Percentiles rank a stretch among this genome's conserved stretches.
Evolutionary conservation across 2,113 vertebrate genomes (phyloP).

Genomic region (Murina feae): DNA sequence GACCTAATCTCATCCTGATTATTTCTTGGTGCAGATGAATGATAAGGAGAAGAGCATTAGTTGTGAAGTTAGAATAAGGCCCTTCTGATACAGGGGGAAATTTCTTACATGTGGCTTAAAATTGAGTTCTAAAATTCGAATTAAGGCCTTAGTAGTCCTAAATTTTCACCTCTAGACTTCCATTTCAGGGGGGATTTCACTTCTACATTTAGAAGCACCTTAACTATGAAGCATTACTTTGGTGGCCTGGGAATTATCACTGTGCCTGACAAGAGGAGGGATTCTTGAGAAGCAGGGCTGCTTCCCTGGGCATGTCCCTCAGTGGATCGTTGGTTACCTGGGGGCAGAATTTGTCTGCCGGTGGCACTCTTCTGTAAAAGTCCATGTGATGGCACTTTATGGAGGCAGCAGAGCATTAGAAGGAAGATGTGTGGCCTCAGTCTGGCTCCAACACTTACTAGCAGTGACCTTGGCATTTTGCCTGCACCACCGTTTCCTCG

Average conservation of each 20-base stretch:
- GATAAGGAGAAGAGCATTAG: neutral
- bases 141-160: neutral
- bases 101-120: neutral
- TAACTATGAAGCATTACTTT: neutral
- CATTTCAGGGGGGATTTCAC: neutral
- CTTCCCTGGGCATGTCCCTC: neutral
- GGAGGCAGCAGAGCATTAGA: neutral
- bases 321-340: neutral
- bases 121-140: neutral
- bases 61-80: neutral
- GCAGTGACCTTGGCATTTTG: neutral
- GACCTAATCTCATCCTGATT: neutral
- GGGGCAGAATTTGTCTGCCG: neutral
- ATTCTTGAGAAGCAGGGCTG: neutral
- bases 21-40: neutral
- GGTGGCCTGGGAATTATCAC: neutral
- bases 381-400: neutral
- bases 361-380: neutral
- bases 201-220: neutral
- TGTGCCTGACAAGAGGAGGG: neutral
- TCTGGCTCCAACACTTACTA: neutral
- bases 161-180: neutral
- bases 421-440: neutral
- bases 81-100: neutral
- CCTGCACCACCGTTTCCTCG: neutral